Evolutionary conservation across 2,113 vertebrate species (phyloP).

Genomic region (Oncorhynchus kisutch): DNA sequence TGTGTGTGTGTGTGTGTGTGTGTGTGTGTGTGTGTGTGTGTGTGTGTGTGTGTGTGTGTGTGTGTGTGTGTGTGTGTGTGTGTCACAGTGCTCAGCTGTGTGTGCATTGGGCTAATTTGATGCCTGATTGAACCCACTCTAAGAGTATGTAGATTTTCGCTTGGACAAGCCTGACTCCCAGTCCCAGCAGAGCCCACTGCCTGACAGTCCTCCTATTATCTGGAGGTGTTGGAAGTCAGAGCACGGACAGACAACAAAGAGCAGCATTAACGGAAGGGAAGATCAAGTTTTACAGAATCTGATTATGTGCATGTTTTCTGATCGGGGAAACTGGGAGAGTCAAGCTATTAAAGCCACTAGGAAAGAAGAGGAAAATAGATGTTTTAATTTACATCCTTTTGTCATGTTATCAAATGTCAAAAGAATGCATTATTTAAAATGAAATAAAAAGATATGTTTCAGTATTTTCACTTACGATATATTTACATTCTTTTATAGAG

Average conservation of each 20-base stretch:
- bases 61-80: constrained; percentile 6
- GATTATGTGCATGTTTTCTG: neutral
- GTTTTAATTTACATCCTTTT: neutral
- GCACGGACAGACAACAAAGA: constrained; percentile 25
- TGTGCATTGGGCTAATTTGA: constrained; percentile 47
- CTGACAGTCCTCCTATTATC: constrained; percentile 16
- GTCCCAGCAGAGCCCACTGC: constrained; percentile 11
- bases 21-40: constrained; percentile 1
- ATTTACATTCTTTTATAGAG: neutral
- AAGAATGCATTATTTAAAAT: neutral
- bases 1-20: constrained; percentile 5
- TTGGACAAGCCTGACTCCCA: constrained; percentile 15
- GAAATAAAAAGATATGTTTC: neutral
- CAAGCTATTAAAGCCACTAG: neutral
- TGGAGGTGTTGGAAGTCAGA: constrained; percentile 23
- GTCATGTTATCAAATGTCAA: neutral
- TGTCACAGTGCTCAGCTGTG: constrained; percentile 37
- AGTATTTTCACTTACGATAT: neutral
- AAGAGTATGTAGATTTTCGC: constrained; percentile 24
- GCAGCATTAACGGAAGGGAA: neutral
- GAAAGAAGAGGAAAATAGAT: neutral
- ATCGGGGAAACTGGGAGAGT: neutral
- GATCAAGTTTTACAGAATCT: neutral
- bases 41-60: constrained; percentile 9
- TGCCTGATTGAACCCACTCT: constrained; percentile 36